Evolutionary conservation across 2,888 invertebrate genomes (phyloP).

Genomic region (Chymomyza fuscimana): DNA sequence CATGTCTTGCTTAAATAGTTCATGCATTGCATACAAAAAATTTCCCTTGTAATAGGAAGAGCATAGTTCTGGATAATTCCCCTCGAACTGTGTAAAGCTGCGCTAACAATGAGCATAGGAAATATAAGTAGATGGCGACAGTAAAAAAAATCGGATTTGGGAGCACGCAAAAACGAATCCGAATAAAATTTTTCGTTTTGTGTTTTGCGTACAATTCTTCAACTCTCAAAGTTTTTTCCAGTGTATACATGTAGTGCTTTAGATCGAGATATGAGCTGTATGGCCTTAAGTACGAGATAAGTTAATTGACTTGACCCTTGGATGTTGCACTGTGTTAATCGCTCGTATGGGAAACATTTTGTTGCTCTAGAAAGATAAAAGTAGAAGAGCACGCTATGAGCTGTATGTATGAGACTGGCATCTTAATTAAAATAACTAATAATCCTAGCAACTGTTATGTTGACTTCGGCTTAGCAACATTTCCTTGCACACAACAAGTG

Average conservation of each 20-base stretch:
- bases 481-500: slow-evolving; percentile 62
- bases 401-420: slow-evolving; percentile 41
- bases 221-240: background rate
- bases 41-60: no score
- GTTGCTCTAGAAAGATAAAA: background rate
- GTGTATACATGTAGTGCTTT: background rate
- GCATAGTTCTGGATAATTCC: no score
- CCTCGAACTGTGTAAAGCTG: no score
- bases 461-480: slow-evolving; percentile 20
- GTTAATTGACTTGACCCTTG: slow-evolving; percentile 59
- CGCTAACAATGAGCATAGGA: no score
- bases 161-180: no score
- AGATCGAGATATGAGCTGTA: background rate
- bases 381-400: background rate
- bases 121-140: no score
- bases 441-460: slow-evolving; percentile 10
- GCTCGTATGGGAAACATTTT: slow-evolving; percentile 15
- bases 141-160: no score
- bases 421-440: slow-evolving; percentile 59
- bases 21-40: no score
- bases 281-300: slow-evolving; percentile 25
- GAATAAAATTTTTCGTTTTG: no score
- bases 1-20: no score
- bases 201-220: no score
- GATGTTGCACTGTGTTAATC: slow-evolving; percentile 54